Base-by-base conservation (phyloP, 2,113 vertebrate genomes). In the Alethe diademata region DNA sequence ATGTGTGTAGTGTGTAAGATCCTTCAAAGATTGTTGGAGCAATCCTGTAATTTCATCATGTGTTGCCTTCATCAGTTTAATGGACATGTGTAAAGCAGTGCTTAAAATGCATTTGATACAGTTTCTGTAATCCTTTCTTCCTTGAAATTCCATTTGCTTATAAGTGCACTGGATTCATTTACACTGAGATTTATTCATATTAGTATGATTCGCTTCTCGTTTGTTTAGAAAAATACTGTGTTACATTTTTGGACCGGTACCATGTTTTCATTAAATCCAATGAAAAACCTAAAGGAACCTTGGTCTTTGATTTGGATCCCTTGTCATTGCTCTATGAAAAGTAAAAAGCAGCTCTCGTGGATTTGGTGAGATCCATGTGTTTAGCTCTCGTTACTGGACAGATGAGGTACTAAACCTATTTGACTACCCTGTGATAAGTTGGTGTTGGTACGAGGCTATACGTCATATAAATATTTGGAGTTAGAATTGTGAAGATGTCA, bases 351-450 rank as follows among this genome's bases (percentile, higher is more conserved):
- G 71, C 81, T 79, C 58, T 72, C 0, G 0, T 50, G 82, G 58
- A 83, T 92, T 95, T 90, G 79, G n/a, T 70, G 70, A 80, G 62
- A 58, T 79, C 61, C 13, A 22, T 17, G 42, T 72, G 28, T 92
- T 91, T 73, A 72, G 73, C 69, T 58, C 18, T 36, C 42, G 61
- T 70, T 50, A 19, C 78, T 80, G 79, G 84, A 56, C 69, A 91
- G 53, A 85, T 91, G 78, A 95, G 64, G 60, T 71, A 62, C 61
- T 93, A 73, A 88, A 95, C 25, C 76, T 65, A 4, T 88, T 93
- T 93, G 92, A 74, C 54, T 75, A 38, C 24, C 35, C 29, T 66
- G 22, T 64, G 15, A 22, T 93, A 72, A 57, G 31, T 64, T 18
- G 1, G 11, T 69, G 31, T 78, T 71, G 85, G 60, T 66, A 84